phyloP scores from a whole-genome alignment of 2,797 vertebrate genomes.

The Danio jaintianensis region DNA sequence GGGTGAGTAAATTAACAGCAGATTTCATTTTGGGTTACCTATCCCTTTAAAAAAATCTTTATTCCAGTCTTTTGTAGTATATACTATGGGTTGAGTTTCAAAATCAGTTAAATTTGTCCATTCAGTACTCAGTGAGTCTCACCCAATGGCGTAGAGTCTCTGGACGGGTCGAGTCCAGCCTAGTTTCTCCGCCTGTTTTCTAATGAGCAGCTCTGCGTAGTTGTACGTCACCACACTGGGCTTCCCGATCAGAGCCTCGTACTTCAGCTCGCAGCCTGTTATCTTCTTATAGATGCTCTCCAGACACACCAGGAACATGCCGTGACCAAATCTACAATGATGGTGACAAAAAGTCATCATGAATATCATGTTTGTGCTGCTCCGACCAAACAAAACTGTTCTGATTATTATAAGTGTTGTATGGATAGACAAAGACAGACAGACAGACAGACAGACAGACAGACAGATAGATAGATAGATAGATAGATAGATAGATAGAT shows the following conservation, averaged over 20 bases:
- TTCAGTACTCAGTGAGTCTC: slow-evolving; percentile 57
- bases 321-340: slow-evolving; percentile 89
- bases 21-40: too few relatives aligned
- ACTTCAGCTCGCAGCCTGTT: slow-evolving; percentile 89
- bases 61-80: not conserved
- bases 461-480: too few relatives aligned
- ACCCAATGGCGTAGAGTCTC: slow-evolving; percentile 94
- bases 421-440: too few relatives aligned
- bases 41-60: too few relatives aligned
- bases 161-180: slow-evolving; percentile 87
- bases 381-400: too few relatives aligned
- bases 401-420: too few relatives aligned
- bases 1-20: too few relatives aligned
- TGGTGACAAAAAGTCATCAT: too few relatives aligned
- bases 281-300: slow-evolving; percentile 93
- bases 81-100: not conserved
- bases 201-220: slow-evolving; percentile 88
- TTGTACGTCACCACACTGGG: slow-evolving; percentile 93
- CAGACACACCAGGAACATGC: slow-evolving; percentile 92
- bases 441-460: too few relatives aligned
- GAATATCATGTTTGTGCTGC: too few relatives aligned
- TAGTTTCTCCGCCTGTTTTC: slow-evolving; percentile 83
- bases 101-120: not conserved
- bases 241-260: slow-evolving; percentile 92
- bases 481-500: too few relatives aligned